A percentile compares a stretch with the other conserved stretches of the same genome.
These are phyloP conservation scores for Zophobas atratus DNA, from an alignment of 1,140 invertebrate genomes.

Conservation along the genomic window DNA sequence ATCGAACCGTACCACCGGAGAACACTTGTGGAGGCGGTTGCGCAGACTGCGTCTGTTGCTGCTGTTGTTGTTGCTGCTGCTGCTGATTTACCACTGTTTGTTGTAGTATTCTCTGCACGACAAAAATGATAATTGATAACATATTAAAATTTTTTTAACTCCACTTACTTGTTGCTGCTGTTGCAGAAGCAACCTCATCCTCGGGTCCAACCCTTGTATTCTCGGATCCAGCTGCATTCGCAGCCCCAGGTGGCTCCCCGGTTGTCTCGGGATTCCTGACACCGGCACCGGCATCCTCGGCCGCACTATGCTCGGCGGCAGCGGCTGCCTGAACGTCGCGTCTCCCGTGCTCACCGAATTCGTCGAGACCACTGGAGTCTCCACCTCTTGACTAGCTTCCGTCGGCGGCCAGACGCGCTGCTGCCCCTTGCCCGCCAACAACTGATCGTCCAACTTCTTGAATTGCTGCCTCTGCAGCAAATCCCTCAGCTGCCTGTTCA, in stretches of 20 bases:
- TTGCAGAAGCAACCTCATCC: slow-evolving; percentile 70
- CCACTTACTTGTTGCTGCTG: slow-evolving; percentile 60
- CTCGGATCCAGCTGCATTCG: slow-evolving; percentile 60
- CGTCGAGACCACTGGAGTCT: slow-evolving; percentile 53
- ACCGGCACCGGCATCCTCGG: slow-evolving; percentile 64
- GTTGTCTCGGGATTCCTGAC: slow-evolving; percentile 55
- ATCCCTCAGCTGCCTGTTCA: slow-evolving; percentile 84
- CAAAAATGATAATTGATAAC: slow-evolving; percentile 19
- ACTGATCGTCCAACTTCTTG: slow-evolving; percentile 64
- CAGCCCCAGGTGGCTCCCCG: slow-evolving; percentile 51
- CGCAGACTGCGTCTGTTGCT: slow-evolving; percentile 57
- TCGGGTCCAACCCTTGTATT: slow-evolving; percentile 70
- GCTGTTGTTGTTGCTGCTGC: slow-evolving; percentile 59
- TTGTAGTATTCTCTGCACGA: slow-evolving; percentile 50
- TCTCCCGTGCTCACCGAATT: slow-evolving; percentile 62
- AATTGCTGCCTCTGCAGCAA: slow-evolving; percentile 81
- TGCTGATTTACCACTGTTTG: slow-evolving; percentile 53
- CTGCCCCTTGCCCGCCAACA: slow-evolving; percentile 60
- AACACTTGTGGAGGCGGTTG: slow-evolving; percentile 56
- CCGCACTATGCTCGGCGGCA: slow-evolving; percentile 72
- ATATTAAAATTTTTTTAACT: slow-evolving; percentile 63
- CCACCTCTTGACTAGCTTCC: slow-evolving; percentile 54
- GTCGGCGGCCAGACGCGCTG: slow-evolving; percentile 64
- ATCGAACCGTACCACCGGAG: slow-evolving; percentile 46
- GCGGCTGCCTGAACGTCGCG: slow-evolving; percentile 73